Conservation (phyloP, 2,888 invertebrate species). For the Tanypteryx hageni region DNA sequence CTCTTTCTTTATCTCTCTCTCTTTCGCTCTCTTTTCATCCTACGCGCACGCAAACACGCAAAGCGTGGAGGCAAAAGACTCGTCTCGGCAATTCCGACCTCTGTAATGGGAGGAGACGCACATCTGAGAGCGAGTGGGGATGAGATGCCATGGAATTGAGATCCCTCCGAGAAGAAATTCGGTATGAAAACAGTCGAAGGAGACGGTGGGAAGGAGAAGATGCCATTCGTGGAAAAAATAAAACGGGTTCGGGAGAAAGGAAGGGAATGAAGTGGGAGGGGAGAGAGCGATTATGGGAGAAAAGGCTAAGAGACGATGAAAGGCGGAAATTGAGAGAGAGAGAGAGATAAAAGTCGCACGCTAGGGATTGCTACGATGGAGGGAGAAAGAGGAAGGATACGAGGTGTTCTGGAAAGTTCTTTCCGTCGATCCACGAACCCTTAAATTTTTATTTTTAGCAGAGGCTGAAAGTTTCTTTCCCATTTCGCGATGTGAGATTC, state of each 20-base stretch:
- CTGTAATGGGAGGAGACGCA: slow-evolving; percentile 15
- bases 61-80: background rate
- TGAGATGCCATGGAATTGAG: slow-evolving; percentile 18
- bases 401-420: no score
- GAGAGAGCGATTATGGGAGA: background rate
- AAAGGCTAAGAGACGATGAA: no score
- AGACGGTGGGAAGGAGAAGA: background rate
- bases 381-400: no score
- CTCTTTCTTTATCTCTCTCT: background rate
- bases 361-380: no score
- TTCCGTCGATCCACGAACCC: no score
- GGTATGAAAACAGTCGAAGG: background rate
- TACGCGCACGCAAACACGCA: slow-evolving; percentile 22
- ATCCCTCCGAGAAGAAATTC: slow-evolving; percentile 7
- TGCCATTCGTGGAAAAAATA: background rate
- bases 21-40: background rate
- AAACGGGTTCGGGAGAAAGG: background rate
- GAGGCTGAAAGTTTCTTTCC: no score
- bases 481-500: no score
- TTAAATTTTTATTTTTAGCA: no score
- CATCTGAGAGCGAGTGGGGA: background rate
- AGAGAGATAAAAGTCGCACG: no score
- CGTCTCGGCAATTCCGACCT: background rate
- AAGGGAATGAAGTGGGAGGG: background rate
- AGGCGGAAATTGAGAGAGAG: no score